phyloP scores from a whole-genome alignment of 2,888 invertebrate genomes.

The Furcula furcula region DNA sequence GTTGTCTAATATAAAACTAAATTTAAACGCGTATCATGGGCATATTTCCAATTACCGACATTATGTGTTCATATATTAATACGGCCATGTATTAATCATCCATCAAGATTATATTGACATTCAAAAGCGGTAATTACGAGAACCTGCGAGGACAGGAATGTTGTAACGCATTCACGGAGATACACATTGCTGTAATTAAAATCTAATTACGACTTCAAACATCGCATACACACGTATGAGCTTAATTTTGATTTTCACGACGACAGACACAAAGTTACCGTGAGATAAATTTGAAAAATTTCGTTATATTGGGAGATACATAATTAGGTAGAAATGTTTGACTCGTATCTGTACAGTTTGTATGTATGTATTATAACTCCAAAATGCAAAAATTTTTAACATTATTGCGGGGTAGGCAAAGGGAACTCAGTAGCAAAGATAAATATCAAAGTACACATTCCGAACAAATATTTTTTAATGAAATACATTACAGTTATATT shows the following conservation, averaged over 20 bases:
- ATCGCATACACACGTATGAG: slow-evolving; percentile 4
- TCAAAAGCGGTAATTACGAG: slow-evolving; percentile 6
- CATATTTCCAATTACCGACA: too few species aligned
- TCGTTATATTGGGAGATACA: too few species aligned
- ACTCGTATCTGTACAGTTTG: too few species aligned
- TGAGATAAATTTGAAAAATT: background rate
- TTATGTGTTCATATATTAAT: background rate
- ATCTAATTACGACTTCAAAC: slow-evolving; percentile 2
- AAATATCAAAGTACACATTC: too few species aligned
- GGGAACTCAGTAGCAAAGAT: too few species aligned
- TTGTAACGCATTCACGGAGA: slow-evolving; percentile 2
- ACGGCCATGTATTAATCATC: slow-evolving; percentile 8
- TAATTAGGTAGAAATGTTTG: too few species aligned
- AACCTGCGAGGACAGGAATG: slow-evolving; percentile 4
- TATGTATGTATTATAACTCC: too few species aligned
- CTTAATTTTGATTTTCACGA: background rate
- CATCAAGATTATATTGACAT: slow-evolving; percentile 8
- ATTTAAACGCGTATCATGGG: too few species aligned
- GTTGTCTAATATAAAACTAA: too few species aligned
- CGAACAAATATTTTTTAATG: too few species aligned
- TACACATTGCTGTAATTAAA: slow-evolving; percentile 2
- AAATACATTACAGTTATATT: background rate
- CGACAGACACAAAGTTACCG: background rate
- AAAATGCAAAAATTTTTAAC: too few species aligned
- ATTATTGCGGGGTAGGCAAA: too few species aligned